Evolutionary conservation across 2,113 vertebrate species (phyloP).

Genomic region (Opisthocomus hoazin): DNA sequence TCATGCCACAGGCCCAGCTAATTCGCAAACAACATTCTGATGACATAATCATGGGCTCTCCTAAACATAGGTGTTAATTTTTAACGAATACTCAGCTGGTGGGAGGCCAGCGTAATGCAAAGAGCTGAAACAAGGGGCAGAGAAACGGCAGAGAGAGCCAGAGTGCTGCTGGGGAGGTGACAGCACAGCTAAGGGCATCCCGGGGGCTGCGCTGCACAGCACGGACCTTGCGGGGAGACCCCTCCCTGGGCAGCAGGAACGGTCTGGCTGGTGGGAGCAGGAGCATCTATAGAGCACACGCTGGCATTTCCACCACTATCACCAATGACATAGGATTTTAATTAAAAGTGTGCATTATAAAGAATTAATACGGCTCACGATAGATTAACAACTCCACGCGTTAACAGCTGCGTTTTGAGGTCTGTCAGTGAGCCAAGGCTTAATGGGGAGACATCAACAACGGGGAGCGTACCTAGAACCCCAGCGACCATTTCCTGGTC

Average conservation of each 20-base stretch:
- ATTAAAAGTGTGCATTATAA: neutral
- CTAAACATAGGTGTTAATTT: neutral
- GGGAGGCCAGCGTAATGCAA: neutral
- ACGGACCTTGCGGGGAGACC: neutral
- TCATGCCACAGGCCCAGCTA: neutral
- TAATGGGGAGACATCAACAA: neutral
- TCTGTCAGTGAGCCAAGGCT: neutral
- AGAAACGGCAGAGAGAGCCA: neutral
- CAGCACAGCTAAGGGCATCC: neutral
- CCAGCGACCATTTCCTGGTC: neutral
- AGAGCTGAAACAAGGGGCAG: neutral
- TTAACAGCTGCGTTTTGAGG: neutral
- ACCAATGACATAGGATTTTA: neutral
- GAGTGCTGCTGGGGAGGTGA: neutral
- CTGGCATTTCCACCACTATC: neutral
- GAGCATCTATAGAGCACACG: neutral
- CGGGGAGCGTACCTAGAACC: fast-evolving
- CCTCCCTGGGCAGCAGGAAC: neutral
- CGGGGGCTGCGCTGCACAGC: neutral
- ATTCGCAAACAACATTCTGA: neutral
- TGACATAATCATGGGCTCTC: neutral
- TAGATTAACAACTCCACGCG: neutral
- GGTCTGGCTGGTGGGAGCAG: neutral
- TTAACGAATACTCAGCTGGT: neutral
- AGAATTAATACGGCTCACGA: neutral